These are phyloP conservation scores for Antitype chi DNA, from an alignment of 2,888 invertebrate genomes.

Conservation along the genomic window DNA sequence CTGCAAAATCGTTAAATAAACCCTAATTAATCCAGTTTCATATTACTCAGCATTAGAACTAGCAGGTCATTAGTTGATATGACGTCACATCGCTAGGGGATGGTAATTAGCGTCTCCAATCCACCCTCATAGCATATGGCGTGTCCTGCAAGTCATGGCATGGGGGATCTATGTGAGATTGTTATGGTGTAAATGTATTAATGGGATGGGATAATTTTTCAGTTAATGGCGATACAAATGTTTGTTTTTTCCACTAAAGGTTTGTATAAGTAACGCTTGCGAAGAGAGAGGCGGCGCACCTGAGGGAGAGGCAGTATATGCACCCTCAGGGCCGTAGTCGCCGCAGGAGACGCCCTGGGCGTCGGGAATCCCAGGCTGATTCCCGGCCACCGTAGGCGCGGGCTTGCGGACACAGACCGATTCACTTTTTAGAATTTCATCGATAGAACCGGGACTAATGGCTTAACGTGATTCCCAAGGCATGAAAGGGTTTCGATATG, in stretches of 20 bases:
- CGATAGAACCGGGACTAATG: too few species aligned
- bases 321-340: too few species aligned
- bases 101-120: slow-evolving; percentile 86
- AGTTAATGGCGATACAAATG: not conserved
- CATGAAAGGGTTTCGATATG: too few species aligned
- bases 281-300: too few species aligned
- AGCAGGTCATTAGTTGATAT: slow-evolving; percentile 77
- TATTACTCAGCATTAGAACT: slow-evolving; percentile 72
- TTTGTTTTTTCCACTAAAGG: not conserved
- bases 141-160: slow-evolving; percentile 81
- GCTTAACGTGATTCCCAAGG: too few species aligned
- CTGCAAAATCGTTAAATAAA: slow-evolving; percentile 35
- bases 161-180: slow-evolving; percentile 65
- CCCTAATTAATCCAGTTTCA: slow-evolving; percentile 64
- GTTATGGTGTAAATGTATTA: slow-evolving; percentile 23
- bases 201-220: slow-evolving; percentile 5
- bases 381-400: too few species aligned
- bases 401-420: too few species aligned
- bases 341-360: too few species aligned
- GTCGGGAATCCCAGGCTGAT: too few species aligned
- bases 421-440: too few species aligned
- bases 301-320: too few species aligned
- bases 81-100: slow-evolving; percentile 70
- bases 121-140: slow-evolving; percentile 79
- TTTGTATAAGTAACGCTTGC: too few species aligned